A percentile compares a stretch with the other conserved stretches of the same genome.
These are phyloP conservation scores for Morelia viridis DNA, from an alignment of 2,797 vertebrate species.

Conservation along the genomic window DNA sequence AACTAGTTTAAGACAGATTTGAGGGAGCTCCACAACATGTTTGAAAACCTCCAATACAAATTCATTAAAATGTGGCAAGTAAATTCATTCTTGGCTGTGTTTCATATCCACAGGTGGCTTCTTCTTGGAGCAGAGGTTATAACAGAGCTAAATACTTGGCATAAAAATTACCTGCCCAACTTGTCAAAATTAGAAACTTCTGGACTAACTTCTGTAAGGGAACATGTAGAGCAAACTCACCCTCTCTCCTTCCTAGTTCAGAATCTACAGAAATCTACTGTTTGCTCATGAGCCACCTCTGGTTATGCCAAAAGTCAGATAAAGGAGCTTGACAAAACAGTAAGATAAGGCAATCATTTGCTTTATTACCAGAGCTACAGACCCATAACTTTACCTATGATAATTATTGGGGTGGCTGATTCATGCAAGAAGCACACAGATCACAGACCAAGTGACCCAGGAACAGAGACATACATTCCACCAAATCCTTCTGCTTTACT, in stretches of 20 bases:
- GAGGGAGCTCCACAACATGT: not conserved
- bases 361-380: not conserved
- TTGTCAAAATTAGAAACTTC: not conserved
- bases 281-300: not conserved
- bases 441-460: not conserved
- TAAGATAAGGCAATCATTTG: not conserved
- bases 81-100: not conserved
- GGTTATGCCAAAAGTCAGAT: not conserved
- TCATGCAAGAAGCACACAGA: not conserved
- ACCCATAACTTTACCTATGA: not conserved
- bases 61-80: not conserved
- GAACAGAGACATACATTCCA: not conserved
- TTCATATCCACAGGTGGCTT: not conserved
- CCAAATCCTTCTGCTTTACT: not conserved
- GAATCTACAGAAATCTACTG: not conserved
- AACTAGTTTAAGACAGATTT: not conserved
- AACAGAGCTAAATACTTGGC: not conserved
- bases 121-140: not conserved
- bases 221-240: not conserved
- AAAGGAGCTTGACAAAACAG: not conserved
- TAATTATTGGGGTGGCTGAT: not conserved
- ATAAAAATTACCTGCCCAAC: not conserved
- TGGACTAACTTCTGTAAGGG: not conserved
- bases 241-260: not conserved
- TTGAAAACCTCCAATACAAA: too few species aligned